A percentile compares a stretch with the other conserved stretches of the same genome.
Conservation (phyloP, 92 coral and sea anemone species). For the Umimayanthus kanabou region DNA sequence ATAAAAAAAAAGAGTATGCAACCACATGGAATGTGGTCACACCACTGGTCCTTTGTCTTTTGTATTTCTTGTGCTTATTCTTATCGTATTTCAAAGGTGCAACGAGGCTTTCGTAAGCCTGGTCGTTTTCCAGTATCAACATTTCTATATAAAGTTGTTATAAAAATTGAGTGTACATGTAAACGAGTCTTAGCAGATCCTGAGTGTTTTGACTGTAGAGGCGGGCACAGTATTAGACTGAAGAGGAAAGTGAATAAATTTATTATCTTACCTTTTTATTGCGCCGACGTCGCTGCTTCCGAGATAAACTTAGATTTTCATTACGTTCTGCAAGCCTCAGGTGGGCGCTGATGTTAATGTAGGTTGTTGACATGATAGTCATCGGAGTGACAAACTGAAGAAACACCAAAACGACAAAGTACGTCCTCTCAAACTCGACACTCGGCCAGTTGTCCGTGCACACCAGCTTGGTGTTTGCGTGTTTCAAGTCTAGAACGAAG, state of each 20-base stretch:
- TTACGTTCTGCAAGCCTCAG: slow-evolving; percentile 42
- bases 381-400: slow-evolving; percentile 79
- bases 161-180: neutral
- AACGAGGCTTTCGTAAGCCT: too few species aligned
- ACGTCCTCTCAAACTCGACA: slow-evolving; percentile 62
- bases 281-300: slow-evolving; percentile 52
- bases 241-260: neutral
- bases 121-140: too few species aligned
- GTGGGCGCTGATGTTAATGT: slow-evolving; percentile 62
- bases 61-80: too few species aligned
- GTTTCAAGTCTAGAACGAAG: slow-evolving; percentile 58
- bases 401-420: slow-evolving; percentile 67
- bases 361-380: slow-evolving; percentile 67
- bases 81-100: too few species aligned
- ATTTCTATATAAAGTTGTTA: too few species aligned
- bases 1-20: too few species aligned
- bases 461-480: slow-evolving; percentile 54
- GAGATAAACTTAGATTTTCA: slow-evolving; percentile 24
- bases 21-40: too few species aligned
- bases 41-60: too few species aligned
- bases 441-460: slow-evolving; percentile 94
- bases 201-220: too few species aligned
- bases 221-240: neutral
- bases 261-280: slow-evolving; percentile 70
- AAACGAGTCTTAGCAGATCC: neutral